phyloP scores from a whole-genome alignment of 2,888 invertebrate genomes.

The Cryptocephalus moraei region DNA sequence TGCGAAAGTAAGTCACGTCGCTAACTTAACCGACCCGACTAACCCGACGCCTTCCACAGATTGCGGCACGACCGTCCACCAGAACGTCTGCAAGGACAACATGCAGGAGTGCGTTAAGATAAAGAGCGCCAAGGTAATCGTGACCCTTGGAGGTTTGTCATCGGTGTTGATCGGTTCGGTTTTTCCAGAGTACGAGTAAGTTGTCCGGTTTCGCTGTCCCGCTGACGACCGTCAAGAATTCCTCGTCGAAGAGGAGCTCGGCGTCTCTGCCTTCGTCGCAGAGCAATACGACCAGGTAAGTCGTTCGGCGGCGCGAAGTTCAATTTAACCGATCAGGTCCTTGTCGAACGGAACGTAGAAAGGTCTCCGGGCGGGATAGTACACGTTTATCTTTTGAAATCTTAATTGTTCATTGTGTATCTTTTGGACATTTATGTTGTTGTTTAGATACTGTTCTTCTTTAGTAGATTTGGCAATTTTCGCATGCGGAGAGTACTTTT shows the following conservation, averaged over 20 bases:
- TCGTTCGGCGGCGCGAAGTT: no score
- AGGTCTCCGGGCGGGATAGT: no score
- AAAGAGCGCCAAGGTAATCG: constrained; percentile 50
- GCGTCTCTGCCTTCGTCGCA: constrained; percentile 30
- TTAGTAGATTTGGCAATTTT: constrained; percentile 27
- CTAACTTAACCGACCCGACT: not conserved
- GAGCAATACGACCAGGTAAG: constrained; percentile 33
- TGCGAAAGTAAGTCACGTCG: constrained; percentile 62
- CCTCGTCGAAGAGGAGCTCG: constrained; percentile 33
- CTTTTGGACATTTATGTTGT: constrained; percentile 10
- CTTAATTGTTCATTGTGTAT: constrained; percentile 4
- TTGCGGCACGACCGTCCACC: constrained; percentile 79
- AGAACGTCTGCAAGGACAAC: constrained; percentile 81
- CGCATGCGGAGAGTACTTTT: constrained; percentile 18
- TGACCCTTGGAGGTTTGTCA: not conserved
- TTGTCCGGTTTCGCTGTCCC: constrained; percentile 33
- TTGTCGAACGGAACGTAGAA: no score
- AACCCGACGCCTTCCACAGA: constrained; percentile 43
- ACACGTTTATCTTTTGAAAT: no score
- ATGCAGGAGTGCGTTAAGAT: constrained; percentile 72
- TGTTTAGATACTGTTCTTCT: constrained; percentile 8
- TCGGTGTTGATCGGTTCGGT: not conserved
- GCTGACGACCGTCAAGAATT: constrained; percentile 33
- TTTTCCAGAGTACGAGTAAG: constrained; percentile 34
- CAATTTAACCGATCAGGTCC: no score